These are phyloP conservation scores for Saturnia japonica DNA, from an alignment of 2,888 invertebrate species.

Conservation along the genomic window DNA sequence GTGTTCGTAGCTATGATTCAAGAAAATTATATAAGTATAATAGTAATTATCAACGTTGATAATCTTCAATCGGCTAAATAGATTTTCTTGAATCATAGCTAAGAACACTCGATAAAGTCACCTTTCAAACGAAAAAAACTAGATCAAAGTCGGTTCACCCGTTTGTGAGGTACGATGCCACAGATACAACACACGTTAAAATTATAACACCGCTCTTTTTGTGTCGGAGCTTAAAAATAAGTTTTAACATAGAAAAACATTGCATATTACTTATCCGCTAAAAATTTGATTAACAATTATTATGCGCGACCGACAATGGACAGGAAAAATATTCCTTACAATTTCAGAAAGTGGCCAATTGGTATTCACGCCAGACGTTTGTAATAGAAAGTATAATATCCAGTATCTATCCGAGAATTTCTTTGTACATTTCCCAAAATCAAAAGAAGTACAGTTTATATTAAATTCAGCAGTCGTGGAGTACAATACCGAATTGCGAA, in stretches of 20 bases:
- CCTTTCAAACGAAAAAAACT: too few species aligned
- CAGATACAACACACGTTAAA: too few species aligned
- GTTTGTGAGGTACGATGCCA: too few species aligned
- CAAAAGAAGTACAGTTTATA: constrained; percentile 45
- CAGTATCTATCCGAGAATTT: constrained; percentile 12
- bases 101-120: too few species aligned
- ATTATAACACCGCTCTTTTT: too few species aligned
- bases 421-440: constrained; percentile 31
- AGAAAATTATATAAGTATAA: too few species aligned
- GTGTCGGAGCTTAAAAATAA: too few species aligned
- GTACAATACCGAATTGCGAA: constrained; percentile 64
- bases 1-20: too few species aligned
- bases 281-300: not conserved
- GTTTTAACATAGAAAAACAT: not conserved
- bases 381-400: constrained; percentile 14
- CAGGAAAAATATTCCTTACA: not conserved
- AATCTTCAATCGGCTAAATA: too few species aligned
- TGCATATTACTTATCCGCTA: not conserved
- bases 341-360: not conserved
- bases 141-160: too few species aligned
- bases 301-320: not conserved
- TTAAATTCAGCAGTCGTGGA: constrained; percentile 58
- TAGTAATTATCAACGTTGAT: too few species aligned
- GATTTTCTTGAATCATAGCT: too few species aligned
- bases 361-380: constrained; percentile 2